Percentiles rank a stretch among this genome's conserved stretches.
These are phyloP conservation scores for Nettapus auritus DNA, from an alignment of 2,113 vertebrate species.

Conservation along the genomic window DNA sequence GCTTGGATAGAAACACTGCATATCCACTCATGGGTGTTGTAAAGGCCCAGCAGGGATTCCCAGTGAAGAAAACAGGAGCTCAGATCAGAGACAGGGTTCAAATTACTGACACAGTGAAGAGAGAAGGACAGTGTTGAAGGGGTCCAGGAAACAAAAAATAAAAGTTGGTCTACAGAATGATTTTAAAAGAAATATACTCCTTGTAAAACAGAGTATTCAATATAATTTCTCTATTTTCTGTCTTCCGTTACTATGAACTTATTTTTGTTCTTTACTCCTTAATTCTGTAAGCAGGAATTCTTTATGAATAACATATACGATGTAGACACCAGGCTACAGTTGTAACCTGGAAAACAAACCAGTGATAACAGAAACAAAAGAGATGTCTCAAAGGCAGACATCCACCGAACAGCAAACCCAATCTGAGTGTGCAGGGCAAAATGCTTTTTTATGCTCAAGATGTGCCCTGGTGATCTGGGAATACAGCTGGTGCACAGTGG, in stretches of 20 bases:
- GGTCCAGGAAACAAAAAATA: neutral
- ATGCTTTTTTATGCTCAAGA: neutral
- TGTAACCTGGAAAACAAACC: neutral
- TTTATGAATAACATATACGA: neutral
- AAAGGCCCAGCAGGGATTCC: neutral
- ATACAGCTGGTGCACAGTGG: neutral
- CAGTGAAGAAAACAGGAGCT: neutral
- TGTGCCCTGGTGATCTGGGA: neutral
- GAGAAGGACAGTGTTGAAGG: neutral
- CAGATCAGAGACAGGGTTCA: neutral
- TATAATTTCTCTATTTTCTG: neutral
- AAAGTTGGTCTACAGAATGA: neutral
- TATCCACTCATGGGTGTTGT: neutral
- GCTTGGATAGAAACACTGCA: too few species aligned
- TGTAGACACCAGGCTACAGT: neutral
- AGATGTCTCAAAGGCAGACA: neutral
- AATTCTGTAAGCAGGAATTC: neutral
- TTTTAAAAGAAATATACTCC: neutral
- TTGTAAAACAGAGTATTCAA: neutral
- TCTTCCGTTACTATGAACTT: neutral
- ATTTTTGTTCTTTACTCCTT: neutral
- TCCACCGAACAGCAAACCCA: neutral
- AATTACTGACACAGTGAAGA: neutral
- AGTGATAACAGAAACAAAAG: neutral
- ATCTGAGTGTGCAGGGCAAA: neutral